Evolutionary conservation across 2,113 vertebrate genomes (phyloP), one percentile per base, ranked within the genome.

Genomic region (Verasper variegatus): DNA sequence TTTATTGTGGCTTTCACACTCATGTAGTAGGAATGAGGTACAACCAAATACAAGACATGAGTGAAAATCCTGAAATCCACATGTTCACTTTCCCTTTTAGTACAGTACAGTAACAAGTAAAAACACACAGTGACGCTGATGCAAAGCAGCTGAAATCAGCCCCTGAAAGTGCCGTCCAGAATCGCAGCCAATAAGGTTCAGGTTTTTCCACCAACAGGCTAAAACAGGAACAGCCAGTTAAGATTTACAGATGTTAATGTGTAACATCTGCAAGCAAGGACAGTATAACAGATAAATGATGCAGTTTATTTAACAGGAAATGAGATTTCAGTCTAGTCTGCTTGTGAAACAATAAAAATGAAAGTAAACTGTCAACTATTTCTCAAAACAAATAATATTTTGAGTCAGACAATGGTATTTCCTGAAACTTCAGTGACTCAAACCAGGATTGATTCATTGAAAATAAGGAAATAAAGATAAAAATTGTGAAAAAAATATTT

Each of bases 1-100:
- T 26, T 62, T 37, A 37, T 37, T 10, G 60, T 55, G 61, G 67
- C 45, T 71, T 54, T 17, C 31, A 71, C 40, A 67, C 59, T 80
- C 56, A 82, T 68, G 49, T 24, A 62, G 24, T 11, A 17, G 45
- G 69, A 59, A 20, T 67, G 51, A 63, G 18, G 74, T 3, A 7
- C 63, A 54, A 68, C 65, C 62, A 71, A 42, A 73, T 58, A 26
- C 72, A 54, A 1, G 35, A 45, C 42, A 59, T 54, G 6, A 56
- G 45, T 17, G 2, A 31, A 73, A 31, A 18, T 35, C 12, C 52
- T 21, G 8, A 10, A 10, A 37, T 37, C 31, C 31, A 31, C 6
- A 31, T 31, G 31, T 31, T 7, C 31, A 31, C 31, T 9, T 37
- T 6, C 31, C 6, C 10, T 37, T 37, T 37, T 37, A 37, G 42